These are phyloP conservation scores for Drosophila parvula DNA, from an alignment of 1,140 invertebrate genomes.

Conservation along the genomic window DNA sequence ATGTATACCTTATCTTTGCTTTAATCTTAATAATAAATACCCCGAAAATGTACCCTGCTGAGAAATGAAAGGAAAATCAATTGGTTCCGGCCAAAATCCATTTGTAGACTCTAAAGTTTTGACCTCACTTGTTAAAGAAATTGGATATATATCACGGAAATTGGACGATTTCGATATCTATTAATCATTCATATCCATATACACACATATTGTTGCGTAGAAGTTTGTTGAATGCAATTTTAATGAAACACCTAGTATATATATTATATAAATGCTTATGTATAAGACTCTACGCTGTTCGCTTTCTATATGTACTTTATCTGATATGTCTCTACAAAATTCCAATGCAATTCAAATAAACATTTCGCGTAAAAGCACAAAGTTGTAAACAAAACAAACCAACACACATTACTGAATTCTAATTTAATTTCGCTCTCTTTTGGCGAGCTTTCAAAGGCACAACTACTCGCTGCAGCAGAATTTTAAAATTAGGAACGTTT, in stretches of 20 bases:
- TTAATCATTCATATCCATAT: slow-evolving; percentile 17
- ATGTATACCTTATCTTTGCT: slow-evolving; percentile 45
- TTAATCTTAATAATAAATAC: slow-evolving; percentile 48
- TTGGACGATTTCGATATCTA: slow-evolving; percentile 24
- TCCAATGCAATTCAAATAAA: slow-evolving; percentile 45
- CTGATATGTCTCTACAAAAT: slow-evolving; percentile 35
- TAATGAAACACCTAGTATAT: slow-evolving; percentile 11
- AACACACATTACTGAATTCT: slow-evolving; percentile 26
- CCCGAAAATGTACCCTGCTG: slow-evolving; percentile 1
- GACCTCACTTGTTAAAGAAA: slow-evolving; percentile 22
- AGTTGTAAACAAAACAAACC: slow-evolving; percentile 36
- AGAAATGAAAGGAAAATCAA: not conserved
- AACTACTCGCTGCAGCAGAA: slow-evolving; percentile 8
- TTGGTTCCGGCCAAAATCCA: not conserved
- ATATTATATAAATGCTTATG: slow-evolving; percentile 2
- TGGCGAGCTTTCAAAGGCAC: slow-evolving; percentile 31
- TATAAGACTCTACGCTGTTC: slow-evolving; percentile 11
- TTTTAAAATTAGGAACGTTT: slow-evolving; percentile 34
- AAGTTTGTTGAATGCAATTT: slow-evolving; percentile 45
- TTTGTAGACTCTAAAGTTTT: not conserved
- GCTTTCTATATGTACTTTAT: slow-evolving; percentile 27
- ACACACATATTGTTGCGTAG: slow-evolving; percentile 29
- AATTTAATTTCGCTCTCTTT: slow-evolving; percentile 8
- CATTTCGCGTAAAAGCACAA: slow-evolving; percentile 45
- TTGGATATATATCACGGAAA: slow-evolving; percentile 32